phyloP scores from a whole-genome alignment of 2,113 vertebrate genomes.

The Hipposideros armiger region DNA sequence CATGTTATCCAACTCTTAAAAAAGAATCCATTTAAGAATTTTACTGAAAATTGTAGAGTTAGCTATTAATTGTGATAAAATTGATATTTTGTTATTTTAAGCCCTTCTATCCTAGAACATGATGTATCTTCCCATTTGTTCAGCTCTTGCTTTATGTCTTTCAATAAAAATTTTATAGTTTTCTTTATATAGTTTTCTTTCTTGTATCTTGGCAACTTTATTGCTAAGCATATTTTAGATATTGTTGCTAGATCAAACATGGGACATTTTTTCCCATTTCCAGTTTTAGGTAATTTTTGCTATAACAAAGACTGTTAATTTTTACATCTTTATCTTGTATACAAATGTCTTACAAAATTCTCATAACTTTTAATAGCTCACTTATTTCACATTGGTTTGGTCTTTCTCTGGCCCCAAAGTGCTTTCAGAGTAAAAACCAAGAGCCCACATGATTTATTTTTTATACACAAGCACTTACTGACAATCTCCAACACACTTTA shows the following conservation, averaged over 20 bases:
- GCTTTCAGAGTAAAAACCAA: background rate
- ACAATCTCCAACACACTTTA: background rate
- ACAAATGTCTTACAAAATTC: constrained; percentile 47
- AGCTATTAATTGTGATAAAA: constrained; percentile 25
- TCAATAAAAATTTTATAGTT: constrained; percentile 43
- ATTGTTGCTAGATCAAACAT: constrained; percentile 40
- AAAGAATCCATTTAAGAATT: background rate
- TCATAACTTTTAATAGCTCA: constrained; percentile 58
- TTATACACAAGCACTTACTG: background rate
- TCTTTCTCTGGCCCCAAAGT: constrained; percentile 3
- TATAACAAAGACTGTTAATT: constrained; percentile 34
- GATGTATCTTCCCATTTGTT: background rate
- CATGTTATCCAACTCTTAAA: constrained; percentile 47
- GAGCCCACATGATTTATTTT: background rate
- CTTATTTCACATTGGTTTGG: background rate
- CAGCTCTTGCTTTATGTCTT: background rate
- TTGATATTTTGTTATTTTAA: background rate
- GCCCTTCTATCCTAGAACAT: background rate
- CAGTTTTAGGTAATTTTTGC: constrained; percentile 46
- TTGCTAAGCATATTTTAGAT: constrained; percentile 27
- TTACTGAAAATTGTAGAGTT: background rate
- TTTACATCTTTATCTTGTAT: constrained; percentile 44
- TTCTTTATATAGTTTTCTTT: constrained; percentile 2
- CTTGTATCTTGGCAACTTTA: background rate
- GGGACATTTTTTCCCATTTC: constrained; percentile 24